phyloP scores from a whole-genome alignment of 2,888 invertebrate genomes.

The Bimastos eiseni region DNA sequence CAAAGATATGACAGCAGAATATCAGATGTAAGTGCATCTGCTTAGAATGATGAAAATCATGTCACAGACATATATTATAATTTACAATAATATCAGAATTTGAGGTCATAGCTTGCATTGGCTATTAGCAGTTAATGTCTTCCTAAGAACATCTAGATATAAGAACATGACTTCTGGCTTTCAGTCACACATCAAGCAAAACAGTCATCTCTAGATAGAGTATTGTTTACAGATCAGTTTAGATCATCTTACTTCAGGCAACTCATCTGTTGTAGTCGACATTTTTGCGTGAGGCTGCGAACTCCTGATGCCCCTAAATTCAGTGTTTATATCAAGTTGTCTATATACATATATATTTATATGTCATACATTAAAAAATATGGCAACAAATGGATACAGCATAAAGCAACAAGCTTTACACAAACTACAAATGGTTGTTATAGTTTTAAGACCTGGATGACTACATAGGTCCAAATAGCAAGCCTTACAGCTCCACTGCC shows the following conservation, averaged over 20 bases:
- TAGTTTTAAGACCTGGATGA: too few relatives aligned
- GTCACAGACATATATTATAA: background rate
- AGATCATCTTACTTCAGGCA: constrained; percentile 21
- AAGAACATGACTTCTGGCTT: background rate
- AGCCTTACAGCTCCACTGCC: too few relatives aligned
- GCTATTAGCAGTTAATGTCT: background rate
- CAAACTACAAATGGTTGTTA: too few relatives aligned
- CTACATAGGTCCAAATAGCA: too few relatives aligned
- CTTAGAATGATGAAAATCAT: background rate
- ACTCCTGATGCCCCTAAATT: background rate
- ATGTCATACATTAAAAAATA: too few relatives aligned
- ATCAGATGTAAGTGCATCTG: background rate
- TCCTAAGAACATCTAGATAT: too few relatives aligned
- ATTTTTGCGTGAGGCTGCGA: background rate
- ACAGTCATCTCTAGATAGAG: background rate
- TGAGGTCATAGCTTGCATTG: background rate
- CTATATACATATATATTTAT: too few relatives aligned
- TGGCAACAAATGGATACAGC: too few relatives aligned
- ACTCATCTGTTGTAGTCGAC: constrained; percentile 15
- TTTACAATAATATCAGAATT: background rate
- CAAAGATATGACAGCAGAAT: background rate
- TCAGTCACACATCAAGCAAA: background rate
- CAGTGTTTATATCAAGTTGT: background rate
- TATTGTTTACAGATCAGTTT: background rate
- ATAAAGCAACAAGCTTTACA: too few relatives aligned